A percentile compares a stretch with the other conserved stretches of the same genome.
Evolutionary conservation across 2,113 vertebrate species (phyloP).

Genomic region (Engraulis encrasicolus): DNA sequence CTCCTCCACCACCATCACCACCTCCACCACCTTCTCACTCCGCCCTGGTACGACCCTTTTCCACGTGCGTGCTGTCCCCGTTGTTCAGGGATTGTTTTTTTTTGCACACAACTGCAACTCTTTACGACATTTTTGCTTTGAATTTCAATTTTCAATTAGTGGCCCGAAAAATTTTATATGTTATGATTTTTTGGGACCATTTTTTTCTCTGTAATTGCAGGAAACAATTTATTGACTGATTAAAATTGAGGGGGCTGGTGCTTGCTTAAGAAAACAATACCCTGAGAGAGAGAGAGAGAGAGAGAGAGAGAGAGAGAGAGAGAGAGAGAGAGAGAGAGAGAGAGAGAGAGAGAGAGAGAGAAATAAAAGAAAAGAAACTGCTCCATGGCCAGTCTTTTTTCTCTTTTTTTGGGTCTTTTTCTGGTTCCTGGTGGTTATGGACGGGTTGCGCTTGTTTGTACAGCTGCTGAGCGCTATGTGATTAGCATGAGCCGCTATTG

Average conservation of each 20-base stretch:
- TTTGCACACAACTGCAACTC: constrained; percentile 83
- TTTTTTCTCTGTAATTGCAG: constrained; percentile 94
- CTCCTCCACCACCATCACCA: not conserved
- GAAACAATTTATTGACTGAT: constrained; percentile 96
- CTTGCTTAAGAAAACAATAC: constrained; percentile 82
- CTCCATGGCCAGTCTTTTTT: constrained; percentile 38
- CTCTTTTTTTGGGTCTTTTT: constrained; percentile 76
- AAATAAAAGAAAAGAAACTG: not conserved
- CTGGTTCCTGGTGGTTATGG: constrained; percentile 72
- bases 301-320: too few species aligned
- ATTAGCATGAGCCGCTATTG: constrained; percentile 83
- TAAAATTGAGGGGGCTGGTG: constrained; percentile 86
- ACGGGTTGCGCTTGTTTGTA: constrained; percentile 85
- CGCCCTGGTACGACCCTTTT: not conserved
- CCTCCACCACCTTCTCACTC: constrained; percentile 70
- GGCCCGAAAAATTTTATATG: constrained; percentile 73
- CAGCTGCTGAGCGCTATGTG: constrained; percentile 85
- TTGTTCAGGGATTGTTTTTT: constrained; percentile 78
- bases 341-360: too few species aligned
- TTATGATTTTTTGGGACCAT: constrained; percentile 83
- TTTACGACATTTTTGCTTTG: too few species aligned
- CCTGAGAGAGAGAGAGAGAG: not conserved
- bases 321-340: too few species aligned
- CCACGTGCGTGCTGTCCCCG: constrained; percentile 43
- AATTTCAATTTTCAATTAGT: constrained; percentile 97